Base-by-base conservation (phyloP, 2,797 vertebrate species). In the Sebastes paucispinis region DNA sequence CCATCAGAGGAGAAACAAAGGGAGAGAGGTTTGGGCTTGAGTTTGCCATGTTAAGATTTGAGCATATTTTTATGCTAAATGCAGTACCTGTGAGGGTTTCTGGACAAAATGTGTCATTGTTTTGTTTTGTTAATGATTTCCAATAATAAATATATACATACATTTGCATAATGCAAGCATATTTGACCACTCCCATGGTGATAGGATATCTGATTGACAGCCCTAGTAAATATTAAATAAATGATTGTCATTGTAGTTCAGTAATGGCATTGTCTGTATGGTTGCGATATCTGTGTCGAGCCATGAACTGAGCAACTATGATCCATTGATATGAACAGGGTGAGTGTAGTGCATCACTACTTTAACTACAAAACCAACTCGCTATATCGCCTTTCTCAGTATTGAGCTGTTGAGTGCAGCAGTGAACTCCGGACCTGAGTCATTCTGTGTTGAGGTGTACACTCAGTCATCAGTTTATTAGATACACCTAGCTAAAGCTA, bases 1-100 rank as follows among this genome's bases (percentile, higher is more conserved):
- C 88, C 78, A 87, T 91, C 88, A 88, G 89, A 90, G 84, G 81
- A 87, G 91, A 93, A 91, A 90, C 88, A 93, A 89, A 89, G 87
- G 91, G 88, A 88, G 88, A 91, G 89, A 92, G 85, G 89, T 92
- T 43, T 47, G 43, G 43, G 43, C 43, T 47, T 8, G 6, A 47
- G 43, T 47, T 47, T 47, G 16, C 16, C 16, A 18, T 47, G 16
- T 47, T 47, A 47, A 8, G 16, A 47, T 47, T 20, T 47, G 43
- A 47, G 43, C 43, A 47, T 47, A 47, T 47, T 47, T 47, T 20
- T 20, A 47, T 47, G 16, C 7, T 47, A 47, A 47, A 20, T 47
- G 43, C 43, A 47, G 43, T 18, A 47, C 43, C 43, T 47, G 16
- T 47, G 43, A 47, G 43, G 16, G 16, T 47, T 47, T 47, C 43